These are phyloP conservation scores for Musca vetustissima DNA, from an alignment of 1,140 invertebrate species.

Conservation along the genomic window DNA sequence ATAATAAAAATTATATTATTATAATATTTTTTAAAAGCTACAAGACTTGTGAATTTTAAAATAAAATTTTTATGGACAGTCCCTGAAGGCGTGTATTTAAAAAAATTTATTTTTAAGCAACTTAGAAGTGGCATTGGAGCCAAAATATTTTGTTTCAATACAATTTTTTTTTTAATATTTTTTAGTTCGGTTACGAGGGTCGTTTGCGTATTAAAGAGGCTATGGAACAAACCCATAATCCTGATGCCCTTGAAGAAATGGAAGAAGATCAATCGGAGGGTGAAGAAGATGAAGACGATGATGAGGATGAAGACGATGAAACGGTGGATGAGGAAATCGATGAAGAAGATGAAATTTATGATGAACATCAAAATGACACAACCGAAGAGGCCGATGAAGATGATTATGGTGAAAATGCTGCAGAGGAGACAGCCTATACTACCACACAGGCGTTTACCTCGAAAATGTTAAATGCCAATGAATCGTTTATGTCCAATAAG, in stretches of 20 bases:
- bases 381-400: slow-evolving; percentile 38
- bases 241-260: slow-evolving; percentile 57
- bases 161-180: slow-evolving; percentile 31
- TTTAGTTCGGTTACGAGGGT: slow-evolving; percentile 53
- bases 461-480: slow-evolving; percentile 25
- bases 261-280: slow-evolving; percentile 55
- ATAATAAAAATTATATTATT: too few species aligned
- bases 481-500: slow-evolving; percentile 29
- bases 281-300: slow-evolving; percentile 33
- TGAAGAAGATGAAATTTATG: slow-evolving; percentile 45
- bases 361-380: slow-evolving; percentile 50
- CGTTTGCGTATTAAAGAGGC: slow-evolving; percentile 55
- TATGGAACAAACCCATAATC: slow-evolving; percentile 51
- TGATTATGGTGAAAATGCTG: slow-evolving; percentile 33
- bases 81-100: too few species aligned
- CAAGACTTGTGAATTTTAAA: too few species aligned
- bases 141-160: too few species aligned
- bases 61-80: too few species aligned
- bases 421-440: slow-evolving; percentile 46
- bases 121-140: too few species aligned
- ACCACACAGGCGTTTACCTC: slow-evolving; percentile 38
- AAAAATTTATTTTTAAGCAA: too few species aligned
- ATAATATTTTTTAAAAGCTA: too few species aligned
- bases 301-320: slow-evolving; percentile 26
- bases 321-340: slow-evolving; percentile 28